phyloP scores from a whole-genome alignment of 2,113 vertebrate genomes.

The Cebus imitator region DNA sequence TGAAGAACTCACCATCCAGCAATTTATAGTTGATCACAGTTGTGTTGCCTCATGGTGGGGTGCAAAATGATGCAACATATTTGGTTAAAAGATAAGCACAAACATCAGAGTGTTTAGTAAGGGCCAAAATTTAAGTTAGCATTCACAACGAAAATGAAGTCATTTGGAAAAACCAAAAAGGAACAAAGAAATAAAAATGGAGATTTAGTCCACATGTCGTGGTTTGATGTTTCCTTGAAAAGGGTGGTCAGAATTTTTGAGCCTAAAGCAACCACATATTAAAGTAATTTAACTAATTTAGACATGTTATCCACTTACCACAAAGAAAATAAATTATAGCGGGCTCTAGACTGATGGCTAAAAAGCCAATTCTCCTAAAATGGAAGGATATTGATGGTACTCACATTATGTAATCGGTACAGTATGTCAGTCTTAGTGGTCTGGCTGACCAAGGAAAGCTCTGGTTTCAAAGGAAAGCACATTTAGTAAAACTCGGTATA shows the following conservation, averaged over 20 bases:
- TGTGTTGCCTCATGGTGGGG: not conserved
- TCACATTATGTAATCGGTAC: slow-evolving; percentile 60
- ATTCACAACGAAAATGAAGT: slow-evolving; percentile 57
- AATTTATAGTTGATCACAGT: not conserved
- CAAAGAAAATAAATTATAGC: slow-evolving; percentile 72
- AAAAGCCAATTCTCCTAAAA: slow-evolving; percentile 44
- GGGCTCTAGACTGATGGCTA: slow-evolving; percentile 31
- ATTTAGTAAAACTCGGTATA: slow-evolving; percentile 69
- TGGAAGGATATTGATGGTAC: slow-evolving; percentile 48
- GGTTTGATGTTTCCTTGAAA: slow-evolving; percentile 54
- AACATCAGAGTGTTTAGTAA: not conserved
- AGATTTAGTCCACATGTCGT: slow-evolving; percentile 63
- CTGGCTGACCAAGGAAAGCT: slow-evolving; percentile 44
- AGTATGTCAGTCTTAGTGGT: slow-evolving; percentile 44
- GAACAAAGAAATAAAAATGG: slow-evolving; percentile 58
- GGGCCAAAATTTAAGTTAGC: slow-evolving; percentile 28
- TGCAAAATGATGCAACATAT: not conserved
- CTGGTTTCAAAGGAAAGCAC: slow-evolving; percentile 57
- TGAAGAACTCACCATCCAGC: not conserved
- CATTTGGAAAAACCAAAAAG: slow-evolving; percentile 46
- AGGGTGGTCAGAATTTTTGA: slow-evolving; percentile 54
- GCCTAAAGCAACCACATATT: slow-evolving; percentile 61
- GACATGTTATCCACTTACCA: slow-evolving; percentile 58
- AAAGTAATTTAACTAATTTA: slow-evolving; percentile 72
- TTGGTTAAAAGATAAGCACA: slow-evolving; percentile 27